A percentile compares a stretch with the other conserved stretches of the same genome.
Evolutionary conservation across 2,113 vertebrate genomes (phyloP).

Genomic region (Tyto alba): DNA sequence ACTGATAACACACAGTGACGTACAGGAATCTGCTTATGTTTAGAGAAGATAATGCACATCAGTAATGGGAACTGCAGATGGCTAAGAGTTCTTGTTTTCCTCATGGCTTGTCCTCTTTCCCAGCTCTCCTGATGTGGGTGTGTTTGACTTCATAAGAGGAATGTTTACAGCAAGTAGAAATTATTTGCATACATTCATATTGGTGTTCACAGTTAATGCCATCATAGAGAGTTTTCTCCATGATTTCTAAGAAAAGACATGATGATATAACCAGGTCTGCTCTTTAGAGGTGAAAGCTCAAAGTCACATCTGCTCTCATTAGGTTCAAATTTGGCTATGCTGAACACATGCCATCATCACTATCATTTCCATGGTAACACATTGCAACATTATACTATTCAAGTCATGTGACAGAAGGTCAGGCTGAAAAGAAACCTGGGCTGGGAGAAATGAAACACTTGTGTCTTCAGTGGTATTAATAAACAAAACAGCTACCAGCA

Average conservation of each 20-base stretch:
- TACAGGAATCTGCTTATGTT: slow-evolving; percentile 14
- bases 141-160: not conserved
- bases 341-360: slow-evolving; percentile 40
- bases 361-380: slow-evolving; percentile 50
- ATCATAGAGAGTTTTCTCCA: not conserved
- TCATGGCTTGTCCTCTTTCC: not conserved
- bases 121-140: not conserved
- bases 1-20: not conserved
- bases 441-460: not conserved
- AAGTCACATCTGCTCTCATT: slow-evolving; percentile 38
- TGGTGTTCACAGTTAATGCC: not conserved
- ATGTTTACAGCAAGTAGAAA: not conserved
- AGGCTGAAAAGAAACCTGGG: slow-evolving; percentile 43
- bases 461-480: slow-evolving; percentile 39
- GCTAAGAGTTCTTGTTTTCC: slow-evolving; percentile 6
- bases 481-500: slow-evolving; percentile 58
- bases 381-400: slow-evolving; percentile 19
- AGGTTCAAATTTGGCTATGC: slow-evolving; percentile 49
- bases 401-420: slow-evolving; percentile 25
- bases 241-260: not conserved
- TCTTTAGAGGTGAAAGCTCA: not conserved
- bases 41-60: not conserved
- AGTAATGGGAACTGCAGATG: not conserved
- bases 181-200: not conserved
- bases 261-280: not conserved